Base-by-base conservation (phyloP, 2,888 invertebrate species). In the Amiota mariae region DNA sequence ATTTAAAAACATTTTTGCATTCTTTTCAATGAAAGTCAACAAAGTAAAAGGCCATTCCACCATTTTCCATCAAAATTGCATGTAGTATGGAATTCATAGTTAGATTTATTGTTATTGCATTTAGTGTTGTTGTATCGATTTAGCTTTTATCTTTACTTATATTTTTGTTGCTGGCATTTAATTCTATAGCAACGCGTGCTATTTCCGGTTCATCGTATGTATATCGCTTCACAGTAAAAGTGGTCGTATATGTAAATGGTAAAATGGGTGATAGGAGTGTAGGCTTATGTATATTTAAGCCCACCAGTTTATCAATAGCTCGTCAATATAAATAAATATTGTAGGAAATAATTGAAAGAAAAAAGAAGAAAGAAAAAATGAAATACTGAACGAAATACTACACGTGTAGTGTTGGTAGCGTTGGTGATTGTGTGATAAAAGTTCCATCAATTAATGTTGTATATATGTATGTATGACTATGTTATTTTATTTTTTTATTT, bases 271-370 rank as follows among this genome's bases (percentile, higher is more conserved):
- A 3, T 24, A 56, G n/a, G 46, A 57, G 57, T 70, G 70, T 24
- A 24, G 24, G 2, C 24, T 24, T 49, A 49, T 49, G 49, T 66
- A n/a, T 63, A 46, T 63, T 24, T 46, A 46, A 46, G 46, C 2
- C 6, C 13, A 13, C 2, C n/a, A 68, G 77, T 76, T 74, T 77
- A 79, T 77, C 77, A 79, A 79, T 76, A 72, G 76, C 70, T 75
- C 74, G 73, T 79, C 77, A 73, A 36, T 36, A 36, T 36, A 36
- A 36, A 36, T 36, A 36, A 36, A 36, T 2, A 36, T 36, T 36
- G 36, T 36, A 36, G 36, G 36, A 36, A 36, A 36, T 36, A 6
- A 75, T 71, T 73, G 67, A 73, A 72, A 73, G 51, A 70, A 74
- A n/a, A n/a, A n/a, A n/a, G n/a, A n/a, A n/a, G n/a, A n/a, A n/a